Conservation (phyloP, 2,888 invertebrate genomes). For the Eupithecia abbreviata region DNA sequence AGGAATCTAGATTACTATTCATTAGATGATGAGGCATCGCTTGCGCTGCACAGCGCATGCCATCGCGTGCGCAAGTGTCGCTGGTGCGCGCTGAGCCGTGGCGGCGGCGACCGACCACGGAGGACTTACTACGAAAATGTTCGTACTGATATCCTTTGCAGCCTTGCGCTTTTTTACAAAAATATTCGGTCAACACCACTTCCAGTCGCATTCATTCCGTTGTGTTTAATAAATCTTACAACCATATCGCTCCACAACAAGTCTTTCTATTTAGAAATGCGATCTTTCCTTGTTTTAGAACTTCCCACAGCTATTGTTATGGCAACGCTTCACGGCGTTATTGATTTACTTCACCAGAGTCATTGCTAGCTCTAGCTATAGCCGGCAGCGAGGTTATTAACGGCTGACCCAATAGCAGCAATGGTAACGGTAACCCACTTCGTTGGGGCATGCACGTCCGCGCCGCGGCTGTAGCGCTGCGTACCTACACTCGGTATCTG, state of each 20-base stretch:
- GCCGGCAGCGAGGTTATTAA: conserved; percentile 3
- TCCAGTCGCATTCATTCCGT: background rate
- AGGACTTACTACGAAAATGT: background rate
- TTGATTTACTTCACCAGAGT: conserved; percentile 9
- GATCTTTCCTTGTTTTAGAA: background rate
- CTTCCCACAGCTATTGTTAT: conserved; percentile 11
- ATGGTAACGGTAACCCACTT: conserved; percentile 25
- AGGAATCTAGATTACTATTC: conserved; percentile 29
- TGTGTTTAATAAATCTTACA: background rate
- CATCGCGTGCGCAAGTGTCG: conserved; percentile 27
- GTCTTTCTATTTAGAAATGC: background rate
- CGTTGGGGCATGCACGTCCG: conserved; percentile 38
- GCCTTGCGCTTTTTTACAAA: background rate
- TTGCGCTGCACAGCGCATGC: background rate
- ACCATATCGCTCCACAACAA: background rate
- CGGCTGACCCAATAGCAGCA: conserved; percentile 21
- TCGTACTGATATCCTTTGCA: background rate
- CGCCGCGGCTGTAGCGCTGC: conserved; percentile 17
- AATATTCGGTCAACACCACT: background rate
- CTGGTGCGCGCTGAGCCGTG: background rate
- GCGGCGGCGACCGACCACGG: background rate
- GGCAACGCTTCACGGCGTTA: conserved; percentile 17
- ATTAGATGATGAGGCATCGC: conserved; percentile 18
- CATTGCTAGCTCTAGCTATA: background rate
- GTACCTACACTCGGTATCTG: background rate